These are phyloP conservation scores for Dicaeum eximium DNA, from an alignment of 2,113 vertebrate genomes.

Conservation along the genomic window DNA sequence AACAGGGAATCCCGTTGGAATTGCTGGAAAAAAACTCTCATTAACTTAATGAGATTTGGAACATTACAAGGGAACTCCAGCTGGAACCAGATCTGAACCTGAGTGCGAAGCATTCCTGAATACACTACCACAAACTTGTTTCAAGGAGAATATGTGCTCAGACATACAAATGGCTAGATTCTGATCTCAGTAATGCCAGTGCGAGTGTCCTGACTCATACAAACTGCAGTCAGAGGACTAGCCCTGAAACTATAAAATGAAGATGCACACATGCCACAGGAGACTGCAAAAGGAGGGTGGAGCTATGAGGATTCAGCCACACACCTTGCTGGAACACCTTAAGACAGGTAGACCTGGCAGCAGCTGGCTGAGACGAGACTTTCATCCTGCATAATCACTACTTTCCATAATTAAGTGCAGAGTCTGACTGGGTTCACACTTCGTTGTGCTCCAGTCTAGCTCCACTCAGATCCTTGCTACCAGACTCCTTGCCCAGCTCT, in stretches of 20 bases:
- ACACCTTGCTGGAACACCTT: slow-evolving; percentile 53
- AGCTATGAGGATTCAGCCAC: slow-evolving; percentile 4
- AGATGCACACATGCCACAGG: slow-evolving; percentile 17
- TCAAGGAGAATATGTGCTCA: slow-evolving; percentile 55
- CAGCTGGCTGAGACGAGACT: neutral
- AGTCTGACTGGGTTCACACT: slow-evolving; percentile 34
- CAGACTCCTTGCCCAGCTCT: neutral
- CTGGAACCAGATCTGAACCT: slow-evolving; percentile 58
- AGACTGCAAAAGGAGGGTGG: slow-evolving; percentile 31
- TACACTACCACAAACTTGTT: slow-evolving; percentile 33
- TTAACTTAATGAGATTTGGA: slow-evolving; percentile 66
- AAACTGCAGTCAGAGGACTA: slow-evolving; percentile 30
- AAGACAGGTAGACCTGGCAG: slow-evolving; percentile 52
- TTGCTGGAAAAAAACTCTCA: slow-evolving; percentile 40
- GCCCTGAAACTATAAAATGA: slow-evolving; percentile 49
- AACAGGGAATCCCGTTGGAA: slow-evolving; percentile 60
- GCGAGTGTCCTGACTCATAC: slow-evolving; percentile 17
- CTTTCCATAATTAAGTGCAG: slow-evolving; percentile 43
- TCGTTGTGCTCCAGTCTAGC: neutral
- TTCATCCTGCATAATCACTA: slow-evolving; percentile 51
- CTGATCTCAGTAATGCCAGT: neutral
- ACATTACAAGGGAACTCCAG: slow-evolving; percentile 62
- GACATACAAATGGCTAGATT: slow-evolving; percentile 60
- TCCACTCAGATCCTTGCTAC: neutral
- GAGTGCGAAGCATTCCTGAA: slow-evolving; percentile 41